Conservation (phyloP, 2,797 vertebrate genomes). For the Schizopygopsis malacanthus region DNA sequence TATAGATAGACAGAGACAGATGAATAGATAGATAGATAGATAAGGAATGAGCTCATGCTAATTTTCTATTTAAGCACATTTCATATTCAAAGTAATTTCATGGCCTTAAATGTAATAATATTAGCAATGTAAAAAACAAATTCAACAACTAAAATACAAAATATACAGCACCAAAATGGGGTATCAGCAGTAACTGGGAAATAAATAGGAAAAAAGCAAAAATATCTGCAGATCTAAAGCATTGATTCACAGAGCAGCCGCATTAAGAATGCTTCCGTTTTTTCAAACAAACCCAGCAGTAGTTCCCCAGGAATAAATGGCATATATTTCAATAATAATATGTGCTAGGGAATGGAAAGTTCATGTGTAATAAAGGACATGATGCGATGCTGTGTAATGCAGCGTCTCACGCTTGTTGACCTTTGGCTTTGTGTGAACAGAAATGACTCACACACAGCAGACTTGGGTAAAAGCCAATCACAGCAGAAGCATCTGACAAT, state of each 20-base stretch:
- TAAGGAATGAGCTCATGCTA: not conserved
- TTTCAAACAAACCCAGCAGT: slow-evolving; percentile 7
- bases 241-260: slow-evolving; percentile 17
- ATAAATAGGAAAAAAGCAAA: slow-evolving; percentile 5
- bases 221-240: slow-evolving; percentile 14
- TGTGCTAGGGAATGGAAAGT: slow-evolving; percentile 62
- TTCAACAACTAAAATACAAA: not conserved
- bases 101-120: not conserved
- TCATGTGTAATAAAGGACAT: slow-evolving; percentile 67
- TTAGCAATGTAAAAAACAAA: not conserved
- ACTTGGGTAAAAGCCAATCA: slow-evolving; percentile 40
- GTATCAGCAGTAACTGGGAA: not conserved
- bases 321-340: slow-evolving; percentile 70
- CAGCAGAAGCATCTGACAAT: slow-evolving; percentile 46
- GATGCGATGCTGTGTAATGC: slow-evolving; percentile 64
- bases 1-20: too few species aligned
- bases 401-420: slow-evolving; percentile 65
- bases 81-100: not conserved
- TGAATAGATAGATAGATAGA: too few species aligned
- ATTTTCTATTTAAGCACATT: not conserved
- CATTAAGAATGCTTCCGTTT: not conserved
- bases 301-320: slow-evolving; percentile 51
- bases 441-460: slow-evolving; percentile 52
- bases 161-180: not conserved
- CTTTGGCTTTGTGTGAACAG: slow-evolving; percentile 64